Percentiles rank a stretch among this genome's conserved stretches.
Evolutionary conservation across 2,113 vertebrate species (phyloP).

Genomic region (Xerus inauris): DNA sequence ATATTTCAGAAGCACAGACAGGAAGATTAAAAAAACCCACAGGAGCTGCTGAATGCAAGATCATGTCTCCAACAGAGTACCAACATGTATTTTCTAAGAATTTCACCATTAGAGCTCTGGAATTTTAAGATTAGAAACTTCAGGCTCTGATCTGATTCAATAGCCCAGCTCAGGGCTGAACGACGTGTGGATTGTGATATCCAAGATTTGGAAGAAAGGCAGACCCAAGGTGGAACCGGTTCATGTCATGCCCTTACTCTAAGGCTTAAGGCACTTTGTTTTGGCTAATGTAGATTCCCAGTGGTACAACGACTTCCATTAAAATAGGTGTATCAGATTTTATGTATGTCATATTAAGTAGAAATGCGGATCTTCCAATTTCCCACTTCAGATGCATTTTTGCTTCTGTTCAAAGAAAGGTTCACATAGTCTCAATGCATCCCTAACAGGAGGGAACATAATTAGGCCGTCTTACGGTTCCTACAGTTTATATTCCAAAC

Average conservation of each 20-base stretch:
- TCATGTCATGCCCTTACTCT: accelerated
- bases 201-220: not conserved
- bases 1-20: not conserved
- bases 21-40: not conserved
- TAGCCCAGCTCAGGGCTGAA: not conserved
- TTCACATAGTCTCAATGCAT: not conserved
- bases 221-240: not conserved
- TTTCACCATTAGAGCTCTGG: not conserved
- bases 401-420: not conserved
- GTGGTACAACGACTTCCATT: not conserved
- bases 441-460: not conserved
- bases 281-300: not conserved
- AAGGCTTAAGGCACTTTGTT: not conserved
- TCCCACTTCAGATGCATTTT: not conserved
- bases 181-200: not conserved
- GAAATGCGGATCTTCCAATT: not conserved
- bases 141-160: not conserved
- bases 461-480: not conserved
- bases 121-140: not conserved
- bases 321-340: not conserved
- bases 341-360: not conserved
- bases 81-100: not conserved
- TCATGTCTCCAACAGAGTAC: not conserved
- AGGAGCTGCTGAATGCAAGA: not conserved
- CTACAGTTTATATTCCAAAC: not conserved